Base-by-base conservation (phyloP, 2,797 vertebrate species). In the Todus mexicanus region DNA sequence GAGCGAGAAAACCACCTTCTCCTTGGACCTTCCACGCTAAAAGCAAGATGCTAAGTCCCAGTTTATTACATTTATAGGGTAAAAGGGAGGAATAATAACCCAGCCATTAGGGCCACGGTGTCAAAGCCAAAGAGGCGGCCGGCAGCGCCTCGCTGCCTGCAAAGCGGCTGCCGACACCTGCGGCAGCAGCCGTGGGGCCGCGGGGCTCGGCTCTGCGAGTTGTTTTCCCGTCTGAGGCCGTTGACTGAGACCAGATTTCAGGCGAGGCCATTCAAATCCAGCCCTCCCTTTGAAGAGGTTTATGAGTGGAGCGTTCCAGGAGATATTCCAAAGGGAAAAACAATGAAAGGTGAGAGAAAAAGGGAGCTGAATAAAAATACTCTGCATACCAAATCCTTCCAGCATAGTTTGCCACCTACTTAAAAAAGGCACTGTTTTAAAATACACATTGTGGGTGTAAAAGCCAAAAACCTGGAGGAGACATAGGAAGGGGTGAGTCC, bases 301-400 rank as follows among this genome's bases (percentile, higher is more conserved):
- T 94, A 82, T 87, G 91, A 92, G 63, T 90, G 79, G 94, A 97
- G 94, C 94, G 21, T 94, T 95, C 87, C 84, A 93, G 91, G 94
- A 96, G 89, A 94, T 96, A 93, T 94, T 96, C 95, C 94, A 87
- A 96, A 90, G 75, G 95, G 94, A 93, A 93, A 94, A 96, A 96
- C 91, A 94, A 90, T 95, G 93, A 94, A 82, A 63, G 93, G 88
- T 96, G 84, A 87, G 84, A 92, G 85, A 93, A 96, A n/a, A 92
- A 89, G 78, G 70, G 95, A 94, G 76, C 90, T 77, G 87, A 95
- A 90, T 95, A 84, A 94, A 92, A 84, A 95, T 89, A 85, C 65
- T 94, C 77, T 22, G 11, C 72, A 87, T 95, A 87, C 84, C 94
- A 89, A 92, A 89, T 82, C 84, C 93, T 96, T 95, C 96, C 91